A percentile compares a stretch with the other conserved stretches of the same genome.
Evolutionary conservation across 2,888 invertebrate species (phyloP).

Genomic region (Leptopilina drosophilae): DNA sequence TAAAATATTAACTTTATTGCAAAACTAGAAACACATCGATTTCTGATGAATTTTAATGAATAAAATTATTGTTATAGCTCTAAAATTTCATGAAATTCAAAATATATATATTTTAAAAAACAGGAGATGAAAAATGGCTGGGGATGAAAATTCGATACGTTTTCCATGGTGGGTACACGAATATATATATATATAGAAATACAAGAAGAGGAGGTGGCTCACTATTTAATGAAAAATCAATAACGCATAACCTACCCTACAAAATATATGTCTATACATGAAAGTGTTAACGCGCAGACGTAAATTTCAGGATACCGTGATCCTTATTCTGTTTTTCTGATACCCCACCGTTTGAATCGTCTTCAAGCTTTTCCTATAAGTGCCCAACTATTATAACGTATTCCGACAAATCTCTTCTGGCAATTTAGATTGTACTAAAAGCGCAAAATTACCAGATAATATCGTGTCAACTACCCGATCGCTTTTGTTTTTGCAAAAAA

Average conservation of each 20-base stretch:
- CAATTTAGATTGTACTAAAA: conserved; percentile 55
- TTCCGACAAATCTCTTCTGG: conserved; percentile 56
- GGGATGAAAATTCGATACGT: conserved; percentile 35
- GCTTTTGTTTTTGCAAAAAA: conserved; percentile 26
- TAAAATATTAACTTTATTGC: not conserved
- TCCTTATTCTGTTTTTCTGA: conserved; percentile 62
- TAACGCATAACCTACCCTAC: not conserved
- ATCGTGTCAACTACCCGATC: conserved; percentile 33
- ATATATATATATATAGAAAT: no score
- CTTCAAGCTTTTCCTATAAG: conserved; percentile 62
- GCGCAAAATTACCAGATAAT: conserved; percentile 56
- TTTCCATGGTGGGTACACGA: not conserved
- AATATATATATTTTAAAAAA: conserved; percentile 37
- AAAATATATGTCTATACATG: not conserved
- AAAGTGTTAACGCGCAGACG: conserved; percentile 21
- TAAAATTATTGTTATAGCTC: conserved; percentile 1
- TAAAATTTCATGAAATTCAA: conserved; percentile 22
- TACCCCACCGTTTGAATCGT: conserved; percentile 62
- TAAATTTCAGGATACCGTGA: conserved; percentile 18
- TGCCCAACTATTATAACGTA: conserved; percentile 56
- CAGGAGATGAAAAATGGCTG: conserved; percentile 27
- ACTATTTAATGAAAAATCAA: conserved; percentile 27
- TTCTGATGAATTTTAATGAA: conserved; percentile 5
- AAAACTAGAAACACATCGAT: not conserved
- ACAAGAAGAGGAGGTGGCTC: conserved; percentile 1